These are phyloP conservation scores for Fregetta grallaria DNA, from an alignment of 2,113 vertebrate species.

Conservation along the genomic window DNA sequence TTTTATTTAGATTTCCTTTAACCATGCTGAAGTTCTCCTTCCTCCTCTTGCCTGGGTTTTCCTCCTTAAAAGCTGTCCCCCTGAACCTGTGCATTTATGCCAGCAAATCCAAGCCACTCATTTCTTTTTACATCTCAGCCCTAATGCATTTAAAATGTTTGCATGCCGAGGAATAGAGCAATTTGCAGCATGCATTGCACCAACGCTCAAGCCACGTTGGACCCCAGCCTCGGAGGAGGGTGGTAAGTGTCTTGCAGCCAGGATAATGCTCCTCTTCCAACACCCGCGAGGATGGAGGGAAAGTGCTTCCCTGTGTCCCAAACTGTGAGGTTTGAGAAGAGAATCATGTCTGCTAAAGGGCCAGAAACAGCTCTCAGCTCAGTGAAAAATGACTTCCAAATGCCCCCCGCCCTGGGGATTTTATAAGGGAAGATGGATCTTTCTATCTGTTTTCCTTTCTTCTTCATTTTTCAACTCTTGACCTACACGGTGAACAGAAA, in stretches of 20 bases:
- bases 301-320: neutral
- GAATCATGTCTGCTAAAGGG: neutral
- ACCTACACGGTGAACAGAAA: slow-evolving; percentile 17
- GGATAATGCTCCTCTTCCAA: neutral
- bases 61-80: neutral
- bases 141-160: neutral
- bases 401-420: slow-evolving; percentile 31
- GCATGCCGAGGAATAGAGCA: fast-evolving
- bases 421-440: slow-evolving; percentile 41
- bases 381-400: slow-evolving; percentile 43
- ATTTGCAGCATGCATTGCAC: neutral
- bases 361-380: neutral
- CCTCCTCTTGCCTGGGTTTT: neutral
- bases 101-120: neutral
- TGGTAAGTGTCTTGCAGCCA: neutral
- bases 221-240: neutral
- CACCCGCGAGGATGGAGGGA: fast-evolving
- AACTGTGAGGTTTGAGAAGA: neutral
- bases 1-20: slow-evolving; percentile 26
- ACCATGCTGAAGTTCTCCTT: neutral
- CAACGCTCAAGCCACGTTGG: neutral
- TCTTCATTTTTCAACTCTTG: slow-evolving; percentile 49
- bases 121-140: neutral
- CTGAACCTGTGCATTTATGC: neutral
- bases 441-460: slow-evolving; percentile 24